Conservation (phyloP, 1,140 invertebrate genomes). For the Planococcus citri region DNA sequence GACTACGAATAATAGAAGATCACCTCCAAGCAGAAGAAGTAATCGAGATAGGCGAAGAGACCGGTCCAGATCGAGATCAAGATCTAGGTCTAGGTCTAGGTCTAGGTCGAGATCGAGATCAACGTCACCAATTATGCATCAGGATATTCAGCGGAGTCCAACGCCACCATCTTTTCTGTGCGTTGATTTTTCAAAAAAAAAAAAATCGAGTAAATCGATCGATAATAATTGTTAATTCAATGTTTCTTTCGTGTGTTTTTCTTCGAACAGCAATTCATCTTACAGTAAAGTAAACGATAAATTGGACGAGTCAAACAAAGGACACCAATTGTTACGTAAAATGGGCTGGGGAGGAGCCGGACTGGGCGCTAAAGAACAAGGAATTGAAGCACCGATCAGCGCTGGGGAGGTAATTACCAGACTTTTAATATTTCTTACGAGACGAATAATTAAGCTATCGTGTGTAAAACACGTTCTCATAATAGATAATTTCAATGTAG, state of each 20-base stretch:
- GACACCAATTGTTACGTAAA: constrained; percentile 86
- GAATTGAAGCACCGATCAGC: constrained; percentile 85
- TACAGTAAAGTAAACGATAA: constrained; percentile 26
- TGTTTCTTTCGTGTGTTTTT: too few relatives aligned
- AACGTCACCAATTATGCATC: constrained; percentile 25
- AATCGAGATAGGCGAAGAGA: constrained; percentile 32
- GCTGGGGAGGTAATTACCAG: constrained; percentile 59
- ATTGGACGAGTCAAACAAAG: constrained; percentile 82
- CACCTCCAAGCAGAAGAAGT: constrained; percentile 23
- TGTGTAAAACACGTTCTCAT: not conserved
- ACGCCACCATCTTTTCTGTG: constrained; percentile 69
- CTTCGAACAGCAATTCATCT: constrained; percentile 27
- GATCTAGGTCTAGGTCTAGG: constrained; percentile 34
- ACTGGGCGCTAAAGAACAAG: constrained; percentile 81
- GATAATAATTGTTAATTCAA: too few relatives aligned
- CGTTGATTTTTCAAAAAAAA: constrained; percentile 31
- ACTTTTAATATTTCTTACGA: not conserved
- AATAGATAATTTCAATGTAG: too few relatives aligned
- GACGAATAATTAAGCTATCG: not conserved
- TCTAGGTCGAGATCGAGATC: constrained; percentile 36
- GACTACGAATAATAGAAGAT: constrained; percentile 21
- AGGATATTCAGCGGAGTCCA: constrained; percentile 46
- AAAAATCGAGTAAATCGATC: not conserved
- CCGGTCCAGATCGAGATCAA: constrained; percentile 35
- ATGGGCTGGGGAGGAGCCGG: constrained; percentile 91